Base-by-base conservation (phyloP, 2,113 vertebrate species). In the Halcyon malimbica region DNA sequence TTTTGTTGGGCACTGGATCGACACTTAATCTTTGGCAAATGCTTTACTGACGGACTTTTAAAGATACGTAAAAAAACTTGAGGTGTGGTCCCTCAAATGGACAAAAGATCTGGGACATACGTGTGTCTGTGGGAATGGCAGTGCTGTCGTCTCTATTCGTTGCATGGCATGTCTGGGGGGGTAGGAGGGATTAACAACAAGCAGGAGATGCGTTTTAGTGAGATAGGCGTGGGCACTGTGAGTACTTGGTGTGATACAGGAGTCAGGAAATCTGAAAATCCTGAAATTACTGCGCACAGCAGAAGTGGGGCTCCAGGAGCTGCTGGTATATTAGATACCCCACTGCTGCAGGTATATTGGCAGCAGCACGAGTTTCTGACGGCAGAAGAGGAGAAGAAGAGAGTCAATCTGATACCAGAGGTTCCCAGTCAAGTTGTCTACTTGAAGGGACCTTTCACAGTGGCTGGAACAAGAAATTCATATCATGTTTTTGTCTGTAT, bases 291-390 rank as follows among this genome's bases (percentile, higher is more conserved):
- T n/a, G 41, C 50, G 31, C 37, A 14, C 18, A 68, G 48, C 35
- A 35, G 35, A 35, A 35, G 35, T 35, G 35, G 35, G 35, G 35
- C 35, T 35, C 35, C 35, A 35, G 35, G 35, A 35, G 35, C 35
- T 35, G 35, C 35, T 35, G 35, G 35, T 35, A 35, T 35, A 35
- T 35, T 35, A 35, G 35, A 35, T 35, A 35, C 35, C 35, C 14
- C 35, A 13, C 15, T 2, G 1, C 62, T 41, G n/a, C 0, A 1
- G 5, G 18, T 46, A 31, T 39, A 6, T 28, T 65, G 65, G 37
- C 2, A 19, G 28, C 28, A 68, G 69, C 69, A 69, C 0, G 1
- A 62, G 35, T 50, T 79, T 73, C 59, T 77, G 54, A 44, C 85
- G 60, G 69, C 41, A 65, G 6, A 9, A 57, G 35, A 62, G 17